These are phyloP conservation scores for Typhlichthys subterraneus DNA, from an alignment of 2,797 vertebrate species.

Conservation along the genomic window DNA sequence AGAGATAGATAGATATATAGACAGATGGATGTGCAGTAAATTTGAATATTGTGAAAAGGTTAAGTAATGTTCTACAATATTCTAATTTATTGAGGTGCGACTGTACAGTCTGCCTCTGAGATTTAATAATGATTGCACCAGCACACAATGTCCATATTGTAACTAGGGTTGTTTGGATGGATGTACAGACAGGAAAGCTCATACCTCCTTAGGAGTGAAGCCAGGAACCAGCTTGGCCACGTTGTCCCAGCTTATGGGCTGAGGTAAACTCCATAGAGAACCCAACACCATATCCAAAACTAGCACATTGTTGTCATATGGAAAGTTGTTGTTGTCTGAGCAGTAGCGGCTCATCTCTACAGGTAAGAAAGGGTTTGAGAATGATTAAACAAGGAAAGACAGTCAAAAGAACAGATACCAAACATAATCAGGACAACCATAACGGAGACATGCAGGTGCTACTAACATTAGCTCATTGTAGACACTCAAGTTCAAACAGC, in stretches of 20 bases:
- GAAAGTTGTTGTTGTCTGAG: slow-evolving; percentile 94
- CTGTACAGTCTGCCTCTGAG: no score
- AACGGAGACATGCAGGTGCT: not conserved
- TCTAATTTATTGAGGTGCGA: no score
- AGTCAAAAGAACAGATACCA: not conserved
- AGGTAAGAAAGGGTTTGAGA: not conserved
- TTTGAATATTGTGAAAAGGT: no score
- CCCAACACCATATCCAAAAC: slow-evolving; percentile 96
- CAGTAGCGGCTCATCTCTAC: slow-evolving; percentile 91
- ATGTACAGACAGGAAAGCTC: slow-evolving; percentile 11
- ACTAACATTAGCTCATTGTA: no score
- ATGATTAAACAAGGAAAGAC: not conserved
- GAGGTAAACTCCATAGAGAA: slow-evolving; percentile 87
- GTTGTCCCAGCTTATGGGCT: slow-evolving; percentile 95
- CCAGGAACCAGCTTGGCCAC: slow-evolving; percentile 94
- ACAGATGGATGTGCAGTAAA: no score
- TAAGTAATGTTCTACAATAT: no score
- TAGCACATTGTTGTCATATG: slow-evolving; percentile 91
- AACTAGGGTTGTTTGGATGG: not conserved
- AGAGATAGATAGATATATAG: no score
- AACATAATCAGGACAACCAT: not conserved
- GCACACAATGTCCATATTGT: no score
- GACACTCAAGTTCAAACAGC: no score
- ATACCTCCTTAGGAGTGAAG: slow-evolving; percentile 94
- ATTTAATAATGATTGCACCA: no score